A percentile compares a stretch with the other conserved stretches of the same genome.
Evolutionary conservation across 2,888 invertebrate genomes (phyloP).

Genomic region (Neoitamus cyanurus): DNA sequence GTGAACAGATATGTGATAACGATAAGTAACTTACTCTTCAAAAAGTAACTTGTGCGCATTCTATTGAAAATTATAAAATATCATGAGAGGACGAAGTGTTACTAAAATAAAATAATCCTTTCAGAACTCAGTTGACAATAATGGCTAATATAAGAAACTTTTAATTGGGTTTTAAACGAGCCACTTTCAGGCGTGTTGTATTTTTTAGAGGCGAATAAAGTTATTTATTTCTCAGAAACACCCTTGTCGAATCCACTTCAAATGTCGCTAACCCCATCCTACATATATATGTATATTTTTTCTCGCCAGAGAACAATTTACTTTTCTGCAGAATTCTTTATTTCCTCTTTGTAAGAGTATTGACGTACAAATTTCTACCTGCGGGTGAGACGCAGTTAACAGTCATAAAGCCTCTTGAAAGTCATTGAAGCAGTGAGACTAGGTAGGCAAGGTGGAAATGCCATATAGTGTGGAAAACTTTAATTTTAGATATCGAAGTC

Average conservation of each 20-base stretch:
- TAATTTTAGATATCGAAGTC: conserved; percentile 33
- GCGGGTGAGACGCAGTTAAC: background rate
- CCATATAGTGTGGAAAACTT: conserved; percentile 8
- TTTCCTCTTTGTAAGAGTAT: background rate
- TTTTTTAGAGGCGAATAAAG: background rate
- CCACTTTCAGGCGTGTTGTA: background rate
- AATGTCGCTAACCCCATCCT: background rate
- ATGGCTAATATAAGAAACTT: background rate
- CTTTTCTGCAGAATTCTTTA: background rate
- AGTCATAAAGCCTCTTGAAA: background rate
- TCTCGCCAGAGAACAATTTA: background rate
- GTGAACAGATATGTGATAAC: too few species aligned
- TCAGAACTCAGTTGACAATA: background rate
- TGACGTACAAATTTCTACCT: background rate
- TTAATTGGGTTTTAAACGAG: background rate
- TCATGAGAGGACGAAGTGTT: background rate
- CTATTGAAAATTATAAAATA: background rate
- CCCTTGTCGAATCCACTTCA: background rate
- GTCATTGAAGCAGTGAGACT: background rate
- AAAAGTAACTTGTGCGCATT: background rate
- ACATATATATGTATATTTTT: background rate
- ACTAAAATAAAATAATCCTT: background rate
- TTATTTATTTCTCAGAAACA: background rate
- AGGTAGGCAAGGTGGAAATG: background rate
- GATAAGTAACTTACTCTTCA: too few species aligned